These are phyloP conservation scores for Drosophila rellima DNA, from an alignment of 2,888 invertebrate genomes.

Conservation along the genomic window DNA sequence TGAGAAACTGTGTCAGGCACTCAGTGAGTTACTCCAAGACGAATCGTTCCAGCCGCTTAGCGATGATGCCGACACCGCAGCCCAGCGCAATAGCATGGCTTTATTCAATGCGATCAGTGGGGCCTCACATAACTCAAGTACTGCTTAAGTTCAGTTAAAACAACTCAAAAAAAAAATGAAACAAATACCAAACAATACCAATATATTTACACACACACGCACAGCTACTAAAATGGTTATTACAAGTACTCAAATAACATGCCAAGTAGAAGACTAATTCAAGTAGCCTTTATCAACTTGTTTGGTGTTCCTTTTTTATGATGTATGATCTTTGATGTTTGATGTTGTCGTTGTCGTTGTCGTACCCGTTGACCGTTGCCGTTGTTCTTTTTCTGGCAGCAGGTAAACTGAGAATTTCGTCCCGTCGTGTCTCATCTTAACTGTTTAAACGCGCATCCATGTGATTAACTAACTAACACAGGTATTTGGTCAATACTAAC, in stretches of 20 bases:
- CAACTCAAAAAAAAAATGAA: conserved; percentile 20
- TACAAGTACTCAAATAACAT: conserved; percentile 61
- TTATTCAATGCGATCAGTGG: conserved; percentile 93
- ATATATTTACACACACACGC: conserved; percentile 53
- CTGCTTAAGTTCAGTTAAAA: conserved; percentile 87
- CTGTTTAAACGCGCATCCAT: conserved; percentile 38
- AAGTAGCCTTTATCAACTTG: conserved; percentile 51
- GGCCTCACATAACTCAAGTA: conserved; percentile 92
- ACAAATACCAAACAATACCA: conserved; percentile 35
- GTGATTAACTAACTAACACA: conserved; percentile 59
- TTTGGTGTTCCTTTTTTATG: conserved; percentile 66
- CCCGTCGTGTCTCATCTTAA: conserved; percentile 47
- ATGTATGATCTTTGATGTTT: conserved; percentile 49
- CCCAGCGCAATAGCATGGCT: conserved; percentile 91
- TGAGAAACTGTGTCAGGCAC: conserved; percentile 92
- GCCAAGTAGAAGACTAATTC: conserved; percentile 59
- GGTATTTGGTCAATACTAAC: conserved; percentile 47
- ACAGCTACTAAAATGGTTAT: conserved; percentile 64
- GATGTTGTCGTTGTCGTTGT: conserved; percentile 60
- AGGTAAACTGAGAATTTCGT: conserved; percentile 67
- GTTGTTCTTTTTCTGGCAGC: conserved; percentile 64
- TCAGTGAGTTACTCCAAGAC: conserved; percentile 90
- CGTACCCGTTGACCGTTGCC: conserved; percentile 53
- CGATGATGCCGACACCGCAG: conserved; percentile 86
- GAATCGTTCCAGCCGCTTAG: conserved; percentile 88